A percentile compares a stretch with the other conserved stretches of the same genome.
These are phyloP conservation scores for Clarias batrachus DNA, from an alignment of 2,113 vertebrate species.

Conservation along the genomic window DNA sequence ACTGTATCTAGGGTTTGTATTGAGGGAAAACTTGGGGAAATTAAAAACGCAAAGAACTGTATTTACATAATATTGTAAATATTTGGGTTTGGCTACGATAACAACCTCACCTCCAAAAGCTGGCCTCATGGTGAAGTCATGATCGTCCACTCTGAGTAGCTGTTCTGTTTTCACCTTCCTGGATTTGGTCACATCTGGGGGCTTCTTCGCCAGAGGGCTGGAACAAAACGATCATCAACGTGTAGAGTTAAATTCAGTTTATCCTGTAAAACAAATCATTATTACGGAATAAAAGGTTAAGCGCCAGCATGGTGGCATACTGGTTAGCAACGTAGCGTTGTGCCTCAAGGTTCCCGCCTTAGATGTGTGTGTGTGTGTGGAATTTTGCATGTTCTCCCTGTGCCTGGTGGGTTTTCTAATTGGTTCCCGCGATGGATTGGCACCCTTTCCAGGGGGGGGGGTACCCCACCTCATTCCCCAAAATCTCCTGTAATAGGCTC, in stretches of 20 bases:
- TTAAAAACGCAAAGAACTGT: not conserved
- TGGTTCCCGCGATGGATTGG: too few species aligned
- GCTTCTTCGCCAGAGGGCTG: constrained; percentile 83
- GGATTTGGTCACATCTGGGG: constrained; percentile 84
- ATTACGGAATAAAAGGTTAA: not conserved
- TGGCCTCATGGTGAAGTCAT: constrained; percentile 94
- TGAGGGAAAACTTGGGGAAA: not conserved
- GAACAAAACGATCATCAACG: constrained; percentile 39
- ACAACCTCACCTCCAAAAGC: constrained; percentile 84
- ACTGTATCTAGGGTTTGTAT: too few species aligned
- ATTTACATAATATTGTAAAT: not conserved
- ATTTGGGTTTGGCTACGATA: not conserved
- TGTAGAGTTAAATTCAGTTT: not conserved
- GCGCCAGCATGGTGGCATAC: too few species aligned
- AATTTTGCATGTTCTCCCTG: too few species aligned
- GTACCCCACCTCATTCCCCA: too few species aligned
- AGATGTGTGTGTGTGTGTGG: too few species aligned
- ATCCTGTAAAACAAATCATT: not conserved
- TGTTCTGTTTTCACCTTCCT: constrained; percentile 79
- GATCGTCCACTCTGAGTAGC: constrained; percentile 86
- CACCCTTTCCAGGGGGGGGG: too few species aligned
- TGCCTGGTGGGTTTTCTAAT: too few species aligned
- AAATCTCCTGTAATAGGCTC: too few species aligned
- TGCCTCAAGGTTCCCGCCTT: too few species aligned
- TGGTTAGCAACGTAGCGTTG: too few species aligned